Conservation (phyloP, 2,888 invertebrate species). For the Sinodicranocentrus sp. region DNA sequence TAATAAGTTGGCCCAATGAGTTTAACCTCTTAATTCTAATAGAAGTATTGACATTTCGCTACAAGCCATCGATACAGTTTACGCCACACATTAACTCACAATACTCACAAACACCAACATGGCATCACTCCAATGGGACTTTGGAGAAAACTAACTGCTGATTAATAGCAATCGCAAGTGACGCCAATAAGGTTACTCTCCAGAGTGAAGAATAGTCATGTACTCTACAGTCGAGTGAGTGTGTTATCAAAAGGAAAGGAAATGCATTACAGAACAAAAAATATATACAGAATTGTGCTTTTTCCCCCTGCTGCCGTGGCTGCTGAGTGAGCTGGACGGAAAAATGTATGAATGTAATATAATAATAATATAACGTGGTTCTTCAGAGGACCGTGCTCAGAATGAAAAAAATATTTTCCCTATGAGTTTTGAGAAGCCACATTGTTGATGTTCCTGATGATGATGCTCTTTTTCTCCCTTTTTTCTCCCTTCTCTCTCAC, state of each 20-base stretch:
- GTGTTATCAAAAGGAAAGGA: constrained; percentile 2
- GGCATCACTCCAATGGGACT: constrained; percentile 13
- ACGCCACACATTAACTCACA: not conserved
- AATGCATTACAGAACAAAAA: constrained; percentile 10
- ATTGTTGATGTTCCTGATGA: constrained; percentile 37
- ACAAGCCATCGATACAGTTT: constrained; percentile 3
- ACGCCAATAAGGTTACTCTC: constrained; percentile 43
- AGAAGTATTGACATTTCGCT: not conserved
- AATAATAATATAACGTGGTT: constrained; percentile 48
- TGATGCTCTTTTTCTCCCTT: constrained; percentile 22
- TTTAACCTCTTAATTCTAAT: too few relatives aligned
- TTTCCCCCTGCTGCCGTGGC: not conserved
- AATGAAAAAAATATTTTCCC: constrained; percentile 46
- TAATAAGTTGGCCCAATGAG: too few relatives aligned
- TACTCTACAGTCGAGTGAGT: too few relatives aligned
- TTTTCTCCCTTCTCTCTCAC: constrained; percentile 13
- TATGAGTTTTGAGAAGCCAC: constrained; percentile 14
- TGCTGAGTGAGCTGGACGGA: constrained; percentile 12
- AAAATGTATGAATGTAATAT: constrained; percentile 30
- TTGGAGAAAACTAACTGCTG: constrained; percentile 35
- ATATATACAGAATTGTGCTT: constrained; percentile 23
- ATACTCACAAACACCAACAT: not conserved
- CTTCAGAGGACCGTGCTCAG: constrained; percentile 43
- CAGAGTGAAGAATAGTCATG: too few relatives aligned
- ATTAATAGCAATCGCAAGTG: constrained; percentile 48